Evolutionary conservation across 2,888 invertebrate species (phyloP), one percentile per base, ranked within the genome.

Genomic region (Electrophaes corylata): DNA sequence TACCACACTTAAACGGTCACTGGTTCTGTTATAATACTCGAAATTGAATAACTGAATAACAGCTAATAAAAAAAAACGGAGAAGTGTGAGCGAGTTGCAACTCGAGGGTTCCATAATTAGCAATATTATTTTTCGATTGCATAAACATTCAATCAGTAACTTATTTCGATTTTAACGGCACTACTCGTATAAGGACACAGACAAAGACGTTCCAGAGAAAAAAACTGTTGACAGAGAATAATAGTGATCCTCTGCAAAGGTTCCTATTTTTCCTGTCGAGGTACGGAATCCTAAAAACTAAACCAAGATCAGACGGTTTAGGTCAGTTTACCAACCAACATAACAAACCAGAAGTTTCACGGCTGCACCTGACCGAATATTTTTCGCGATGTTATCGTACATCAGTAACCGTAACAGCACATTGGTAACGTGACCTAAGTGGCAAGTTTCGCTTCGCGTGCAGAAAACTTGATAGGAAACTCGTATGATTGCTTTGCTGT

Each of bases 1-100:
- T 76, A 76, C 76, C 76, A 81, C 76, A 82, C 75, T 80, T 76
- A 74, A 79, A 72, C 78, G 79, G 78, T 78, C 79, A 78, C 70
- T 70, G 74, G n/a, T 71, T 78, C 10, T 72, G 69, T 57, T 65
- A 69, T 72, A 71, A 56, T 66, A 60, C 66, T 65, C 41, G 2
- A 43, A 50, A 59, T 61, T 64, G 65, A 74, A 72, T 75, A 68
- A 72, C 72, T 75, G 72, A 74, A 70, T 68, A 66, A 45, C 60
- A 62, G 31, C 43, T 40, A 40, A 52, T 10, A 37, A 20, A 54
- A 54, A 41, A 48, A 37, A 55, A 45, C 44, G 2, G 10, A 26
- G 8, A 26, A 26, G 26, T 26, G 26, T 10, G 26, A 8, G 26
- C 10, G 2, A 26, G 4, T 10, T 10, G 2, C 8, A 6, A 8